A percentile compares a stretch with the other conserved stretches of the same genome.
These are phyloP conservation scores for Neolamprologus kungweensis DNA, from an alignment of 2,113 vertebrate species.

Conservation along the genomic window DNA sequence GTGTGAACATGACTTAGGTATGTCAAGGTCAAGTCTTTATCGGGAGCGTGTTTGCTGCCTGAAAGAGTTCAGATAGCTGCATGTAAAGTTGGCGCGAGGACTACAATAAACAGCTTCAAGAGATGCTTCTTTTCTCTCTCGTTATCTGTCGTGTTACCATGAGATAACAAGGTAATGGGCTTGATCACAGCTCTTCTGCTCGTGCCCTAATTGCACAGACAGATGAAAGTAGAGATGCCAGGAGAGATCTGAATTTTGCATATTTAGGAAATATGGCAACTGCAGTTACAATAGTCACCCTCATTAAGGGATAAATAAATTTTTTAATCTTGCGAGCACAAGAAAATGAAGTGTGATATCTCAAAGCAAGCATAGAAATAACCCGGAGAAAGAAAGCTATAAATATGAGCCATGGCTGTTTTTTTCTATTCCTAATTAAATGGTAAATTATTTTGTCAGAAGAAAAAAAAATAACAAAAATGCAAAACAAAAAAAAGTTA, in stretches of 20 bases:
- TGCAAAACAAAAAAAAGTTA: too few relatives aligned
- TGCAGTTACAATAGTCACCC: neutral
- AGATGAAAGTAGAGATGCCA: neutral
- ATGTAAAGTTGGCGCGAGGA: neutral
- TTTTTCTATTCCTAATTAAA: neutral
- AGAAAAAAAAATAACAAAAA: neutral
- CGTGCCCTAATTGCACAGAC: neutral
- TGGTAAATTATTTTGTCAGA: neutral
- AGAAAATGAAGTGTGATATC: neutral
- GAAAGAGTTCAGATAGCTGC: neutral
- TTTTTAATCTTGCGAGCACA: neutral
- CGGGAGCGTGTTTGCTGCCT: neutral
- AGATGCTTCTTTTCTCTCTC: neutral
- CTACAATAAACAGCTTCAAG: neutral
- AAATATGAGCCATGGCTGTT: neutral
- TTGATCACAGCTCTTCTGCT: neutral
- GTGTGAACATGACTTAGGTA: neutral
- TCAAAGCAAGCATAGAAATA: neutral
- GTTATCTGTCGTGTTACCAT: conserved; percentile 2
- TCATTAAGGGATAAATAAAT: neutral
- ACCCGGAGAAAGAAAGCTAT: neutral
- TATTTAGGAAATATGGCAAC: neutral
- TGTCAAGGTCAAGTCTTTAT: neutral
- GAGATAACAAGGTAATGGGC: neutral
- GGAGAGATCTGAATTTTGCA: neutral